Percentiles rank a stretch among this genome's conserved stretches.
phyloP scores from a whole-genome alignment of 2,113 vertebrate species.

The Myotis lucifugus region DNA sequence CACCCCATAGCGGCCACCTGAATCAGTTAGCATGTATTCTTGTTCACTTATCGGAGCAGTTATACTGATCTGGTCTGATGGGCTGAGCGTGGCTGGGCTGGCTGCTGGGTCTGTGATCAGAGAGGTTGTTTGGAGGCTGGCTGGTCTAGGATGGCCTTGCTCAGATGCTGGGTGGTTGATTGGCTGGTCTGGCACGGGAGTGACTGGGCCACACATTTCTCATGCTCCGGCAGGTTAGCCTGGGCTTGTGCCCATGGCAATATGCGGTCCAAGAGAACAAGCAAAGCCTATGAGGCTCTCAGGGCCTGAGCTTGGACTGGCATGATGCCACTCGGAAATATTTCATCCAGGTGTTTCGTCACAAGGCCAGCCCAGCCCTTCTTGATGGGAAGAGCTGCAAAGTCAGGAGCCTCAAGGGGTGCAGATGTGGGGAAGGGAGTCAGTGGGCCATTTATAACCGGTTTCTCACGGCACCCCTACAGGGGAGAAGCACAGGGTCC shows the following conservation, averaged over 20 bases:
- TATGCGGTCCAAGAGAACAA: background rate
- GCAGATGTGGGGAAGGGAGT: background rate
- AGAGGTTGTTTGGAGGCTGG: background rate
- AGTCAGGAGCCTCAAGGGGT: background rate
- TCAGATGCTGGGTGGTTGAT: background rate
- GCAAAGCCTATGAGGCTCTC: background rate
- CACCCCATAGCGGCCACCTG: accelerated
- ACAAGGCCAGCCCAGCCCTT: background rate
- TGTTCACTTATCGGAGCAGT: no score
- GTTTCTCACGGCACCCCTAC: accelerated
- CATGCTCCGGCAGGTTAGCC: no score
- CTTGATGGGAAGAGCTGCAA: background rate
- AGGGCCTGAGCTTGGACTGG: background rate
- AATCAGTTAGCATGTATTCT: no score
- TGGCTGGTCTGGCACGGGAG: background rate
- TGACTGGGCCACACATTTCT: background rate
- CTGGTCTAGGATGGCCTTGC: background rate
- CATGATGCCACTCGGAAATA: accelerated
- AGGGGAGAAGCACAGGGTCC: background rate
- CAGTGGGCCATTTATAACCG: accelerated
- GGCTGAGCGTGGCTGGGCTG: background rate
- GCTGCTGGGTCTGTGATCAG: accelerated
- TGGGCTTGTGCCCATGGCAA: background rate
- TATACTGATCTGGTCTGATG: no score
- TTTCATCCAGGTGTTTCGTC: background rate